These are phyloP conservation scores for Tryphoninae sp. DNA, from an alignment of 2,888 invertebrate genomes.

Conservation along the genomic window DNA sequence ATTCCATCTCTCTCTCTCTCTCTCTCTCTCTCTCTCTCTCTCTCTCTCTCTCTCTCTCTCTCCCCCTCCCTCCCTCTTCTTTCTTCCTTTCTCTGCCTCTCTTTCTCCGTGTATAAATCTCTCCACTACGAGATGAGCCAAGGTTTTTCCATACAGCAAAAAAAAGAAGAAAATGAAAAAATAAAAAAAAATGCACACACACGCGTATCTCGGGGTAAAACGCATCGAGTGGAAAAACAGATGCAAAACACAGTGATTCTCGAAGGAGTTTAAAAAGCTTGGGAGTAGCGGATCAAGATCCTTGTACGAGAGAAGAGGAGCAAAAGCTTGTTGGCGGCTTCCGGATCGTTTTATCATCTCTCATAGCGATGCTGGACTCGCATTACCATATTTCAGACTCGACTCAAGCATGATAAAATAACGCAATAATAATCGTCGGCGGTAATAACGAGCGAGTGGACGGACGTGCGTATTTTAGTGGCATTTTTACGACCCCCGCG, in stretches of 20 bases:
- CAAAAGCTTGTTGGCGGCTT: conserved; percentile 51
- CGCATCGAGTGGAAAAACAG: conserved; percentile 23
- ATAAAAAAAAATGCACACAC: neutral
- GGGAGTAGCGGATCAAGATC: neutral
- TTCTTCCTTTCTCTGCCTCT: neutral
- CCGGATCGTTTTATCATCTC: conserved; percentile 58
- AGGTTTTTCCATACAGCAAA: neutral
- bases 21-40: neutral
- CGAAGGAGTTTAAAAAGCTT: neutral
- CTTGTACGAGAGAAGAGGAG: neutral
- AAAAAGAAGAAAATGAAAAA: neutral
- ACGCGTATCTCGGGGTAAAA: neutral
- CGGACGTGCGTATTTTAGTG: neutral
- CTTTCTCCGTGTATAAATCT: neutral
- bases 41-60: neutral
- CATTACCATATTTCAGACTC: conserved; percentile 26
- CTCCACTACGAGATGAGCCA: conserved; percentile 18
- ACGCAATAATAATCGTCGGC: conserved; percentile 24
- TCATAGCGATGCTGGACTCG: neutral
- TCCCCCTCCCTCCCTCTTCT: neutral
- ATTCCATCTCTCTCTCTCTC: neutral
- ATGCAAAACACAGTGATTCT: conserved; percentile 22
- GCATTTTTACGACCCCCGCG: conserved; percentile 29
- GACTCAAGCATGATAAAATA: conserved; percentile 40
- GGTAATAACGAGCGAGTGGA: conserved; percentile 21